A percentile compares a stretch with the other conserved stretches of the same genome.
phyloP scores from a whole-genome alignment of 1,140 invertebrate species.

The Scaptomyza graminum region DNA sequence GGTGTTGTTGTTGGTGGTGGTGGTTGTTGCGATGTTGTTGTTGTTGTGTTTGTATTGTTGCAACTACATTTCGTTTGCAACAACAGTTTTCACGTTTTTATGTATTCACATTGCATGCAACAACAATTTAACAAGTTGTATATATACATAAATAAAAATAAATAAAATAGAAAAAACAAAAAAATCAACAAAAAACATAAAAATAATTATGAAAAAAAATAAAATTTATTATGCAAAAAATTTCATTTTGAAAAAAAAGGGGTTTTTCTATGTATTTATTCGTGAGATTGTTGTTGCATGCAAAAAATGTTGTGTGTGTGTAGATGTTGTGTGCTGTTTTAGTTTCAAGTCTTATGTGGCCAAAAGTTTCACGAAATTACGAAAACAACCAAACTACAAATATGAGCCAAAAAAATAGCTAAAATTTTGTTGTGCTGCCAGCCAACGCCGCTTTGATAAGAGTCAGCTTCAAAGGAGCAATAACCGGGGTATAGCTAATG shows the following conservation, averaged over 20 bases:
- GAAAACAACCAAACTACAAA: background rate
- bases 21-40: slow-evolving; percentile 46
- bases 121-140: slow-evolving; percentile 52
- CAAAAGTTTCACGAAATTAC: slow-evolving; percentile 33
- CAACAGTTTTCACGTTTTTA: slow-evolving; percentile 34
- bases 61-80: slow-evolving; percentile 40
- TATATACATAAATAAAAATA: slow-evolving; percentile 39
- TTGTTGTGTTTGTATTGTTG: slow-evolving; percentile 66
- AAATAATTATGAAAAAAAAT: slow-evolving; percentile 22
- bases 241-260: slow-evolving; percentile 1
- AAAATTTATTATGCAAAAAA: slow-evolving; percentile 17
- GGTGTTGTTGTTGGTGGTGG: slow-evolving; percentile 25
- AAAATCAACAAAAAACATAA: slow-evolving; percentile 12
- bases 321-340: slow-evolving; percentile 1
- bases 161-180: slow-evolving; percentile 56
- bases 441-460: background rate
- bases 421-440: background rate
- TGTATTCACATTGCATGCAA: slow-evolving; percentile 64
- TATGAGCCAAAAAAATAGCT: slow-evolving; percentile 3
- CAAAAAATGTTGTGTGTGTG: slow-evolving; percentile 13
- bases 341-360: background rate
- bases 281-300: slow-evolving; percentile 70
- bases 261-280: slow-evolving; percentile 8
- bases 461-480: slow-evolving; percentile 8
- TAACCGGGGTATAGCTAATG: background rate